Evolutionary conservation across 2,113 vertebrate species (phyloP), one percentile per base, ranked within the genome.

Genomic region (Natator depressus): DNA sequence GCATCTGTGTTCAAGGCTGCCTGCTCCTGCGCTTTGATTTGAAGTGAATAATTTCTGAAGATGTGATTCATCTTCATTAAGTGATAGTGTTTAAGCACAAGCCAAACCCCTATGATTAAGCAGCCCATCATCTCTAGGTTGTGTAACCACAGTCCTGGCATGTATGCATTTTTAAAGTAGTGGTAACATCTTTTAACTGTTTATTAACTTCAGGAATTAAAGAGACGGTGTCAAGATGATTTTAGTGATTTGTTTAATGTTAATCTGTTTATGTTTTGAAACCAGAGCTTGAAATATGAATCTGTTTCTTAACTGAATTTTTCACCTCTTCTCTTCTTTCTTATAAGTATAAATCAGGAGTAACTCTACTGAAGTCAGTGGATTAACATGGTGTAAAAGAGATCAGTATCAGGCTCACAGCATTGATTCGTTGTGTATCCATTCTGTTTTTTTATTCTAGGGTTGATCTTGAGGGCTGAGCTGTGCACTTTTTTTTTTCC

Each of bases 31-130:
- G 47, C 47, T 79, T 96, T 88, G 84, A 80, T 92, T 91, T 95
- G 57, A 78, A 94, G 93, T 57, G 93, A 93, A 93, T 54, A 0
- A 35, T 22, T 91, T 93, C 85, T 82, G 72, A 91, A 93, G 62
- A 55, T 12, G 2, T 54, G 50, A 89, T 92, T 89, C 24, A 46
- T 84, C 79, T 76, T 90, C 27, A 55, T 84, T 72, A 54, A 13
- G 38, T 49, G 59, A 17, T 38, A 55, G 75, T 76, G 79, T 29
- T 54, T 84, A 94, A 86, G 2, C 5, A 59, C 27, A 46, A 92
- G n/a, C 47, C 53, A 76, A 54, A 80, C 82, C 14, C 22, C 9
- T 35, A 38, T 10, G 35, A 35, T 13, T 84, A 55, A 3, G 62
- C 51, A 51, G 24, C 11, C 85, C 75, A 72, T 82, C 46, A 14